A percentile compares a stretch with the other conserved stretches of the same genome.
These are phyloP conservation scores for Lontra canadensis DNA, from an alignment of 2,113 vertebrate species.

Conservation along the genomic window DNA sequence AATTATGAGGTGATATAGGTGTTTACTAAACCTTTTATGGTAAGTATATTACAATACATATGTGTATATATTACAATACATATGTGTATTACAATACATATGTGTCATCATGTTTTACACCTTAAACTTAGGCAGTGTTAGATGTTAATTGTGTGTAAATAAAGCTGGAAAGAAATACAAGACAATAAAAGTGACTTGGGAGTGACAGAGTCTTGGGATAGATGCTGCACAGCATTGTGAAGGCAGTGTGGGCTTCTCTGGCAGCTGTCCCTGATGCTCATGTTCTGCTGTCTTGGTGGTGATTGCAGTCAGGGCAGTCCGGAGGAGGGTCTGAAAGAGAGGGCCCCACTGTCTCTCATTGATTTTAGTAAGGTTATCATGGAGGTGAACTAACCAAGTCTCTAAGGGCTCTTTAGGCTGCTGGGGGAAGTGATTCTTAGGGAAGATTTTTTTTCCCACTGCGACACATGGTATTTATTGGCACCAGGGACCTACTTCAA, in stretches of 20 bases:
- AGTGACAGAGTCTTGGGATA: neutral
- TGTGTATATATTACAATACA: neutral
- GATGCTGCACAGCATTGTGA: neutral
- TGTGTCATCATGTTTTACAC: neutral
- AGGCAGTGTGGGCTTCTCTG: neutral
- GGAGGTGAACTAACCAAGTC: neutral
- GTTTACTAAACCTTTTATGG: neutral
- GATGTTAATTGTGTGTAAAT: neutral
- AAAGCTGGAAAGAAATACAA: neutral
- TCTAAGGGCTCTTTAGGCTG: neutral
- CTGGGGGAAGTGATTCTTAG: neutral
- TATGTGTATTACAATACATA: neutral
- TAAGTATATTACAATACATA: neutral
- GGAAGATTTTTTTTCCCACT: neutral
- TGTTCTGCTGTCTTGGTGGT: neutral
- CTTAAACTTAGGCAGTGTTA: neutral
- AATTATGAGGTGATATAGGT: neutral
- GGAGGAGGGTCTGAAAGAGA: neutral
- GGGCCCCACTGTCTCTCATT: neutral
- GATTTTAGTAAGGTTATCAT: neutral
- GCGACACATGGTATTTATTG: neutral
- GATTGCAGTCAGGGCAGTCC: neutral
- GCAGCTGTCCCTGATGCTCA: neutral
- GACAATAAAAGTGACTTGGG: neutral
- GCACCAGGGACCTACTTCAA: neutral